Conservation (phyloP, 2,113 vertebrate genomes). For the Chitala chitala region DNA sequence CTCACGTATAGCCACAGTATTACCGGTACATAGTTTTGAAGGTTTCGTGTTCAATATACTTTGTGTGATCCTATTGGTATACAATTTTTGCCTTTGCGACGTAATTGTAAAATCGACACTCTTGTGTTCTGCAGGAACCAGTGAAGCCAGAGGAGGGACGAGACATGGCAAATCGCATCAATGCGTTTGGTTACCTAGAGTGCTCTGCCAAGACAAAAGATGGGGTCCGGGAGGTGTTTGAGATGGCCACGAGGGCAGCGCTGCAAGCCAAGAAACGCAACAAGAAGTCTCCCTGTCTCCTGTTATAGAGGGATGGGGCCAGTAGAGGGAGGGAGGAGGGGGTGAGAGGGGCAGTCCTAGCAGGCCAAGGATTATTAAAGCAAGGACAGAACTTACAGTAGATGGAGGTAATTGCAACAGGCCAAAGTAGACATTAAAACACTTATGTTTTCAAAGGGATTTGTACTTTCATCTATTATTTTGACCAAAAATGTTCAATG, state of each 20-base stretch:
- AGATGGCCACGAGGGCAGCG: constrained; percentile 65
- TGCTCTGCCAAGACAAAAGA: constrained; percentile 73
- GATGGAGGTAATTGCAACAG: constrained; percentile 14
- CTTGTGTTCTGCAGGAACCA: constrained; percentile 53
- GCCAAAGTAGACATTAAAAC: constrained; percentile 6
- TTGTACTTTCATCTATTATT: constrained; percentile 2
- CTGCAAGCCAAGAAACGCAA: constrained; percentile 62
- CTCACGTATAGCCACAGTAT: too few species aligned
- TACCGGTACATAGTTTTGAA: too few species aligned
- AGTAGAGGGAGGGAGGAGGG: constrained; percentile 24
- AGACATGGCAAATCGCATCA: constrained; percentile 67
- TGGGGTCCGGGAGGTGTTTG: constrained; percentile 66
- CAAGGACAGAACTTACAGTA: not conserved
- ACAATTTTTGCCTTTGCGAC: too few species aligned
- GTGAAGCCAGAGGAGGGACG: constrained; percentile 67
- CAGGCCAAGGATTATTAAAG: constrained; percentile 45
- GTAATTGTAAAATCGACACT: too few species aligned
- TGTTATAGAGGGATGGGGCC: constrained; percentile 53
- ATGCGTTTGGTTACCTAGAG: constrained; percentile 67
- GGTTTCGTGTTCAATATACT: too few species aligned
- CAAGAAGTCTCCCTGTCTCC: constrained; percentile 54
- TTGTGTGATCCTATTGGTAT: too few species aligned
- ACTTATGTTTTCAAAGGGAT: constrained; percentile 3
- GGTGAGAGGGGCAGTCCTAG: constrained; percentile 35
- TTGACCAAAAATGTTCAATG: constrained; percentile 8